Base-by-base conservation (phyloP, 2,888 invertebrate species). In the Drosophila robusta region DNA sequence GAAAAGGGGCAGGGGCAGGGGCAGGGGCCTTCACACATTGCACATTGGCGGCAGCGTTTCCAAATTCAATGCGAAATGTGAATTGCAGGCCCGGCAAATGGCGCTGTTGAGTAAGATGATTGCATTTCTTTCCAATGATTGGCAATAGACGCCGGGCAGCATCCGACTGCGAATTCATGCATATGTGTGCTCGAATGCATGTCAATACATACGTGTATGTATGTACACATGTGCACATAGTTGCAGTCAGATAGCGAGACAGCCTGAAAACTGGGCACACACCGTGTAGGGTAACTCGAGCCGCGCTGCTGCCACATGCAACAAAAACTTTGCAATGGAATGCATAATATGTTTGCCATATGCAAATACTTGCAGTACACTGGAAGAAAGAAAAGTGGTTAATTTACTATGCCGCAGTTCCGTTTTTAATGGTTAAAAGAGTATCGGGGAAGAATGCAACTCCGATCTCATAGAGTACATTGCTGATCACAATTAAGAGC, bases 71-170 rank as follows among this genome's bases (percentile, higher is more conserved):
- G 77, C 73, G 71, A 88, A 86, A 76, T 74, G 34, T 4, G 74
- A 83, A 80, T 84, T 83, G 81, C 83, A 86, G 77, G 68, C 71
- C 12, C 80, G 18, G 5, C 18, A 18, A 18, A 18, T 42, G 50
- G 42, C 26, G 62, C 44, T 55, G 75, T 80, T 76, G 77, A 56
- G 76, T 67, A 89, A 85, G 74, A 74, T 87, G 85, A 89, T 85
- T 85, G 86, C 86, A 85, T 86, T 89, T 85, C 72, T 81, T 87
- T 81, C 65, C 75, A 87, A 84, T 81, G 69, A 87, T 89, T 89
- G 81, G 62, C 66, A 69, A 70, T 63, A 42, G 41, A 56, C 39
- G 42, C 22, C 61, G 26, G 46, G 38, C 82, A 81, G 86, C 82
- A 68, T 80, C 83, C 78, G 66, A 36, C 49, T 51, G 39, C 56